Evolutionary conservation across 1,140 invertebrate species (phyloP).

Genomic region (Ruditapes philippinarum): DNA sequence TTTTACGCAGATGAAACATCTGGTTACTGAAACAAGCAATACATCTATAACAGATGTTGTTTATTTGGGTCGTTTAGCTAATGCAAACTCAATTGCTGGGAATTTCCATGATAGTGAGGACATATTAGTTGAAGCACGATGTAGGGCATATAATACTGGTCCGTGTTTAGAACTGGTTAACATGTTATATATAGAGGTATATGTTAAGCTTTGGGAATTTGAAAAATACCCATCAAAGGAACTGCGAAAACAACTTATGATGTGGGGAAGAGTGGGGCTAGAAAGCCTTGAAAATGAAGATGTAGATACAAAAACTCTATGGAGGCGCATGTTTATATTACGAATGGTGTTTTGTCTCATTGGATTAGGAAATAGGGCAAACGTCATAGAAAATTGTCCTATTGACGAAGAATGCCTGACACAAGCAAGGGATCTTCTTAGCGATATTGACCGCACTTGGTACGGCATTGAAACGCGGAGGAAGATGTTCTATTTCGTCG

Average conservation of each 20-base stretch:
- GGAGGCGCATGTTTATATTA: conserved; percentile 42
- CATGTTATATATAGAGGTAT: conserved; percentile 41
- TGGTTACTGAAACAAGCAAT: conserved; percentile 15
- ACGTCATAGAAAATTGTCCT: conserved; percentile 3
- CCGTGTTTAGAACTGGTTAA: conserved; percentile 40
- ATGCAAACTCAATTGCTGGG: conserved; percentile 20
- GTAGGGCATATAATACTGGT: background rate
- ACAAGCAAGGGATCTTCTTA: background rate
- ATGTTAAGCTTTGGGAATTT: conserved; percentile 34
- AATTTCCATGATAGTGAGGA: conserved; percentile 3
- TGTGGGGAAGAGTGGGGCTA: conserved; percentile 14
- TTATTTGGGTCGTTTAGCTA: conserved; percentile 14
- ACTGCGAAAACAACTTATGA: background rate
- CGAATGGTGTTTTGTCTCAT: conserved; percentile 43
- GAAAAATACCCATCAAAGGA: conserved; percentile 5
- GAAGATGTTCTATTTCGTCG: conserved; percentile 44
- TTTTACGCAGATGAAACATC: conserved; percentile 13
- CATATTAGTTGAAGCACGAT: conserved; percentile 7
- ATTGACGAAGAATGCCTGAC: background rate
- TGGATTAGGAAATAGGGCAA: conserved; percentile 46
- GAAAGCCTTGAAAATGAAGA: conserved; percentile 47
- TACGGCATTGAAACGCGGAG: conserved; percentile 22
- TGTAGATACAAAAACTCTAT: conserved; percentile 25
- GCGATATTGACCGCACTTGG: background rate
- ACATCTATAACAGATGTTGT: conserved; percentile 13